Percentiles rank a stretch among this genome's conserved stretches.
Conservation (phyloP, 2,113 vertebrate species). For the Sisor rabdophorus region DNA sequence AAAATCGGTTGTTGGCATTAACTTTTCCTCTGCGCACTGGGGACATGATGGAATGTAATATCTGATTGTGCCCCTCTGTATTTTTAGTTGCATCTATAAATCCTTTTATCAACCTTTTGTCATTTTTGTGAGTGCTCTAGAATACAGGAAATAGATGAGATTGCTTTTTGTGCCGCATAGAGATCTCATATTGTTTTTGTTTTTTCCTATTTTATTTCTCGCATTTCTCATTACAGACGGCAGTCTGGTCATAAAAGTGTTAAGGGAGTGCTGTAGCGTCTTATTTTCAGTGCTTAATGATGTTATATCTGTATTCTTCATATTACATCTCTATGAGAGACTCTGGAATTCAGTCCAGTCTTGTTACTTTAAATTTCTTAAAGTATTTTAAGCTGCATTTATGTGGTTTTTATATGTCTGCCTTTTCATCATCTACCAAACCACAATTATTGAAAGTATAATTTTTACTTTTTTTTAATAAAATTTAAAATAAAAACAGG, state of each 20-base stretch:
- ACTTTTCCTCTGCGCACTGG: background rate
- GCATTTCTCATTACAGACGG: background rate
- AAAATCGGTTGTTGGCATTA: background rate
- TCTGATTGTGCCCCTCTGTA: slow-evolving; percentile 5
- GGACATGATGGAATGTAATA: background rate
- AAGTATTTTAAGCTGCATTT: background rate
- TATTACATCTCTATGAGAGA: background rate
- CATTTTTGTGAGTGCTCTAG: slow-evolving; percentile 4
- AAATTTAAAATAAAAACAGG: no score
- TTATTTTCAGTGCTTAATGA: slow-evolving; percentile 24
- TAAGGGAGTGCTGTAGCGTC: slow-evolving; percentile 11
- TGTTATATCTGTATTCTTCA: slow-evolving; percentile 6
- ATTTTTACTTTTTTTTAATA: no score
- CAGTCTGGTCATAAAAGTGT: slow-evolving; percentile 8
- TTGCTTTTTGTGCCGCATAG: background rate
- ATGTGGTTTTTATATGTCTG: background rate
- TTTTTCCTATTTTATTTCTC: slow-evolving; percentile 3
- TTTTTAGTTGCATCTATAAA: slow-evolving; percentile 1
- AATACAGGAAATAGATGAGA: background rate
- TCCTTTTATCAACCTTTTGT: slow-evolving; percentile 9
- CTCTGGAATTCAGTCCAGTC: background rate
- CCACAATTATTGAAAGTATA: no score
- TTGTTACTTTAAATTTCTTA: background rate
- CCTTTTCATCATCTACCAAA: no score
- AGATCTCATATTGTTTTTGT: background rate